Base-by-base conservation (phyloP, 2,888 invertebrate genomes). In the Amphipyra tragopoginis region DNA sequence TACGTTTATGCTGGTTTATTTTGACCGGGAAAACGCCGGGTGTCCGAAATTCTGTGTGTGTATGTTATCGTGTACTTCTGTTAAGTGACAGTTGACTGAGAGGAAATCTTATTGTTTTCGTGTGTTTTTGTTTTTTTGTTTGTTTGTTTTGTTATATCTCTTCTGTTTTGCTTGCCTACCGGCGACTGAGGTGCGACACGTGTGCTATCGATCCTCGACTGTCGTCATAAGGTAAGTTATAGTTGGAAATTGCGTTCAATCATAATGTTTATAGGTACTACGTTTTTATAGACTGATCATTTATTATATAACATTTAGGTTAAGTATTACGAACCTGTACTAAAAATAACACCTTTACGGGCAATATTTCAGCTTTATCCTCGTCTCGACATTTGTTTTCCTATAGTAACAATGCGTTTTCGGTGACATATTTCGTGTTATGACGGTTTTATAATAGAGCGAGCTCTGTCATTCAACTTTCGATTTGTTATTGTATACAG, bases 1-100 rank as follows among this genome's bases (percentile, higher is more conserved):
- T 82, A 80, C 81, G 84, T 88, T 86, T 86, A 36, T 64, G 54
- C 77, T 74, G 64, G 65, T 82, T 86, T 86, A 80, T 85, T 91
- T 92, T 90, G 75, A 80, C 90, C 91, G 90, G 91, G 84, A 89
- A 93, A 92, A 91, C 84, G 89, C 93, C 93, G 93, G 93, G 75
- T 79, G 80, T 72, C 65, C 72, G 73, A 72, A 80, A 80, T 83
- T 80, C 79, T 75, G 75, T 85, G 87, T 85, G 87, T 77, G 77
- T 80, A 84, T 76, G 75, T 79, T 83, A 81, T 82, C 82, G 71
- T 84, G 88, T 90, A 72, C 64, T 81, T 66, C 79, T 86, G 79
- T 85, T 87, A 66, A 76, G 86, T 91, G 89, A 87, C 86, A 75
- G 72, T 87, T 77, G 47, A 84, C 83, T 80, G 67, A 53, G 68